phyloP scores from a whole-genome alignment of 2,888 invertebrate genomes.

The Trimorus sp. region DNA sequence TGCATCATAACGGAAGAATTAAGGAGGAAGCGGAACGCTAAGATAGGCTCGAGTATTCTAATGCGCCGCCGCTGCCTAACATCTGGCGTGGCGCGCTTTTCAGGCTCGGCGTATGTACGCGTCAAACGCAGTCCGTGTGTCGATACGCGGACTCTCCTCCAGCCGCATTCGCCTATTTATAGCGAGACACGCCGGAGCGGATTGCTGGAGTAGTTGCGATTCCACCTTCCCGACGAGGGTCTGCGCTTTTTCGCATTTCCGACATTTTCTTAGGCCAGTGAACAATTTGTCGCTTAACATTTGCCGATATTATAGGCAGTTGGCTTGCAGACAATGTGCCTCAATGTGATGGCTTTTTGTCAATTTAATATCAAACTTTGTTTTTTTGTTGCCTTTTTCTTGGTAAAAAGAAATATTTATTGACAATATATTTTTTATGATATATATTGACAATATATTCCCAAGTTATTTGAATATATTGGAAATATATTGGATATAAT shows the following conservation, averaged over 20 bases:
- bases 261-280: no score
- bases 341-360: no score
- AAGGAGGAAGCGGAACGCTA: slow-evolving; percentile 42
- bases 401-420: no score
- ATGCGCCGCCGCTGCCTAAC: slow-evolving; percentile 46
- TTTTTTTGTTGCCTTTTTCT: no score
- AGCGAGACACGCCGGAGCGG: slow-evolving; percentile 49
- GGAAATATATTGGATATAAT: no score
- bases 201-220: slow-evolving; percentile 53
- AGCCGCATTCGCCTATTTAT: slow-evolving; percentile 64
- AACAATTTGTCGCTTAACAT: no score
- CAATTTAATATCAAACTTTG: no score
- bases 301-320: no score
- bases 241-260: neutral
- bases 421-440: no score
- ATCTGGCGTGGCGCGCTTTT: slow-evolving; percentile 66
- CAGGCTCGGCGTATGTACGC: slow-evolving; percentile 36
- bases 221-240: slow-evolving; percentile 38
- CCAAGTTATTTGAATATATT: no score
- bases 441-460: no score
- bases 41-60: slow-evolving; percentile 46
- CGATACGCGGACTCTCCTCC: slow-evolving; percentile 53
- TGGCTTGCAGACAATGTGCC: no score
- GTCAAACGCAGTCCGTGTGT: slow-evolving; percentile 39
- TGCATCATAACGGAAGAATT: slow-evolving; percentile 55